Percentiles rank a stretch among this genome's conserved stretches.
These are phyloP conservation scores for Sylvia atricapilla DNA, from an alignment of 2,113 vertebrate genomes.

Conservation along the genomic window DNA sequence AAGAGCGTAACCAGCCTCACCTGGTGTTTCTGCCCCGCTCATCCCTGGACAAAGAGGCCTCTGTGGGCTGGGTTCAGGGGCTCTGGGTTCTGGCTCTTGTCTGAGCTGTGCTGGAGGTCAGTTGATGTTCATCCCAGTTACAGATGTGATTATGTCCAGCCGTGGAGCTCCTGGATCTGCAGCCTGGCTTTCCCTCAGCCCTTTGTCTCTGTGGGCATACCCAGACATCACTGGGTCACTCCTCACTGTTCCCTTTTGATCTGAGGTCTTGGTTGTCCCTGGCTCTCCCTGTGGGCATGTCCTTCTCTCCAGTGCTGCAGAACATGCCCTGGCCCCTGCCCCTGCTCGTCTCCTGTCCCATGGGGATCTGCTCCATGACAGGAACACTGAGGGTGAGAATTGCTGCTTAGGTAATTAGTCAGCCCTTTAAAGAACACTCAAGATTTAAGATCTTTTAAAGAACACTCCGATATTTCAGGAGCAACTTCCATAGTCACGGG, in stretches of 20 bases:
- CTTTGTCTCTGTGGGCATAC: fast-evolving
- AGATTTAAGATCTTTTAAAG: background rate
- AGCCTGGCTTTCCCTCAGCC: background rate
- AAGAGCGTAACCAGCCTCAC: fast-evolving
- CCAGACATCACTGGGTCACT: fast-evolving
- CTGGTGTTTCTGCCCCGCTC: background rate
- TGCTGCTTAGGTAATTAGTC: background rate
- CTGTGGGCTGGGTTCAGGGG: fast-evolving
- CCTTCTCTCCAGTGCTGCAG: background rate
- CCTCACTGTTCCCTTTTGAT: background rate
- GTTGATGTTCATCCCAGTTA: background rate
- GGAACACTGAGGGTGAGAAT: background rate
- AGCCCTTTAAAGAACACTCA: background rate
- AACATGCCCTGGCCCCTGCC: background rate
- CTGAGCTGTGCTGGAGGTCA: background rate
- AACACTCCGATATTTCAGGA: background rate
- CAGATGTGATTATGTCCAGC: background rate
- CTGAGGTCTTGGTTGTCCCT: background rate
- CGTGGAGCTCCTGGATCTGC: background rate
- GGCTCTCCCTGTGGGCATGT: background rate
- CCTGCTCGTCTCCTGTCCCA: no score
- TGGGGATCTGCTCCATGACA: background rate
- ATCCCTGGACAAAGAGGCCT: background rate
- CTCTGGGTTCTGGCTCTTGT: background rate
- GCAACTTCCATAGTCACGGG: fast-evolving